Percentiles rank a stretch among this genome's conserved stretches.
Evolutionary conservation across 2,113 vertebrate genomes (phyloP).

Genomic region (Oenanthe melanoleuca): DNA sequence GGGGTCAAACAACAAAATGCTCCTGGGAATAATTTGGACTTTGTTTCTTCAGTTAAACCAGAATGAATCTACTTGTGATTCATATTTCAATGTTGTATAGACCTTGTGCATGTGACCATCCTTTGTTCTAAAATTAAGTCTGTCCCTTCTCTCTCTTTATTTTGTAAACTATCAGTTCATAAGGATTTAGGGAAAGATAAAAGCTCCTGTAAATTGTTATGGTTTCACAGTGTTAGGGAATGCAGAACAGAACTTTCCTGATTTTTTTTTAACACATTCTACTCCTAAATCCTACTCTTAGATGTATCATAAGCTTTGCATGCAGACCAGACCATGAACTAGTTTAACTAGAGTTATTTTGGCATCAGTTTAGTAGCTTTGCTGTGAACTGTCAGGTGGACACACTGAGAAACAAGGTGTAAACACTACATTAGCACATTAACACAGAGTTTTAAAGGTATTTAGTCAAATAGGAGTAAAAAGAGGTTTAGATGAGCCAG

Average conservation of each 20-base stretch:
- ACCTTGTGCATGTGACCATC: neutral
- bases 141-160: neutral
- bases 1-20: neutral
- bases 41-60: conserved; percentile 36
- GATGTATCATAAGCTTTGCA: neutral
- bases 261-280: neutral
- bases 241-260: neutral
- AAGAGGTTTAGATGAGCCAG: neutral
- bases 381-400: neutral
- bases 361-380: neutral
- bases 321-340: conserved; percentile 15
- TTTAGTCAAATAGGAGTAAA: neutral
- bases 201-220: neutral
- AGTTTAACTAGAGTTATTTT: conserved; percentile 23
- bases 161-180: neutral
- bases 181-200: conserved; percentile 1
- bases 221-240: neutral
- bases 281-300: neutral
- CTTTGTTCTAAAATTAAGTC: neutral
- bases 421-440: neutral
- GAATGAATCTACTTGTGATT: neutral
- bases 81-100: neutral
- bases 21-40: conserved; percentile 16
- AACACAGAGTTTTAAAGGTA: neutral
- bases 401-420: neutral